phyloP scores from a whole-genome alignment of 2,797 vertebrate species.

The Glyptemys insculpta region DNA sequence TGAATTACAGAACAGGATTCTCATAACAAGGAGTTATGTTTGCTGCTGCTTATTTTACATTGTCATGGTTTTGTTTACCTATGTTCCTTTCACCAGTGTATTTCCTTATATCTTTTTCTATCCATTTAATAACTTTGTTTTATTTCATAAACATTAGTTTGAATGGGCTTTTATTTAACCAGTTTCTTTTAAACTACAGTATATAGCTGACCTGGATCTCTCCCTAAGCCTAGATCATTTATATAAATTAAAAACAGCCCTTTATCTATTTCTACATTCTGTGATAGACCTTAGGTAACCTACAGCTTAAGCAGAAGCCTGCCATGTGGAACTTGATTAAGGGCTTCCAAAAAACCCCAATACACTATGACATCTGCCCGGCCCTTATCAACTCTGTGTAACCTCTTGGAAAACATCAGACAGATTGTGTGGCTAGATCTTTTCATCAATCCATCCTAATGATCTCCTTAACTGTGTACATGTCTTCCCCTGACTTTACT shows the following conservation, averaged over 20 bases:
- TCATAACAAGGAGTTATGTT: neutral
- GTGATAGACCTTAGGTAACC: neutral
- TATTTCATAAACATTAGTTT: neutral
- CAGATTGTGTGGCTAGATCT: slow-evolving; percentile 18
- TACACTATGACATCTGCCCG: neutral
- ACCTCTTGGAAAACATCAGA: slow-evolving; percentile 49
- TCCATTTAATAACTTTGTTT: neutral
- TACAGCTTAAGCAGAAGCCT: slow-evolving; percentile 21
- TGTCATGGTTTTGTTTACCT: neutral
- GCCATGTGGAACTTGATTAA: slow-evolving; percentile 37
- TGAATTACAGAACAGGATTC: slow-evolving; percentile 62
- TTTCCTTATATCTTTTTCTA: neutral
- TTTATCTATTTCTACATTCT: neutral
- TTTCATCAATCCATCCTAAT: slow-evolving; percentile 31
- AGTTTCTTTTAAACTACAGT: neutral
- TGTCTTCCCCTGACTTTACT: neutral
- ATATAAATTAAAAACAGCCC: neutral
- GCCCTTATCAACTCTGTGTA: slow-evolving; percentile 37
- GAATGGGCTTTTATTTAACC: neutral
- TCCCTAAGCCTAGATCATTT: neutral
- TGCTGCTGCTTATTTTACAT: neutral
- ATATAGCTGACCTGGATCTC: slow-evolving; percentile 14
- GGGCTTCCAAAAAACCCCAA: neutral
- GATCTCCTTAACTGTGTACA: slow-evolving; percentile 3
- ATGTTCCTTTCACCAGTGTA: neutral